Conservation (phyloP, 2,797 vertebrate genomes). For the Helarctos malayanus region DNA sequence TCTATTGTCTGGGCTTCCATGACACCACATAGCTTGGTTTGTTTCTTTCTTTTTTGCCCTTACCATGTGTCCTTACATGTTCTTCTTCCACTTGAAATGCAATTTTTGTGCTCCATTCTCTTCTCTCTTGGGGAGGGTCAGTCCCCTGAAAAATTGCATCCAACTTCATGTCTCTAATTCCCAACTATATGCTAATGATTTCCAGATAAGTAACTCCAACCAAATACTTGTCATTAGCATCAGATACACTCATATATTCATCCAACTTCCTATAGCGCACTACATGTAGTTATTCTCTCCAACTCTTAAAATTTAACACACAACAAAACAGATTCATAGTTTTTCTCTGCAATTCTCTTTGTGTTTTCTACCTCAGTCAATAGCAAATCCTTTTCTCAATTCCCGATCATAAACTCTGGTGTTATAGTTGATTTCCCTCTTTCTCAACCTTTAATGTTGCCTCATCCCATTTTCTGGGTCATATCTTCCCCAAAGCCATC, state of each 20-base stretch:
- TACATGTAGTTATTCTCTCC: background rate
- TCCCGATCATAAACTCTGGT: background rate
- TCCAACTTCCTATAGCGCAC: background rate
- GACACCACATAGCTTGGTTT: background rate
- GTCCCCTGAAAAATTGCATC: background rate
- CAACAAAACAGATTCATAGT: background rate
- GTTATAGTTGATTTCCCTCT: background rate
- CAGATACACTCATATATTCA: background rate
- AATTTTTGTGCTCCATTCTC: background rate
- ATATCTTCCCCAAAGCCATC: background rate
- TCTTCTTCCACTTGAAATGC: background rate
- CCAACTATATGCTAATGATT: background rate
- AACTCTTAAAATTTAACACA: background rate
- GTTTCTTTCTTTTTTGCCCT: background rate
- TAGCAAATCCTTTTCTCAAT: background rate
- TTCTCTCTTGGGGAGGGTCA: background rate
- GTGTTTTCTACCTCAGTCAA: background rate
- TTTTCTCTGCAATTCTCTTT: background rate
- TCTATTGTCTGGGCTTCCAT: background rate
- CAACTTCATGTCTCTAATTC: background rate
- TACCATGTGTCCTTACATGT: background rate
- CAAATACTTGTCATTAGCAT: background rate
- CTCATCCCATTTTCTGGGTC: background rate
- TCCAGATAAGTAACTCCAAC: slow-evolving; percentile 26
- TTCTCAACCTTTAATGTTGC: background rate